Evolutionary conservation across 2,113 vertebrate genomes (phyloP).

Genomic region (Heliornis fulica): DNA sequence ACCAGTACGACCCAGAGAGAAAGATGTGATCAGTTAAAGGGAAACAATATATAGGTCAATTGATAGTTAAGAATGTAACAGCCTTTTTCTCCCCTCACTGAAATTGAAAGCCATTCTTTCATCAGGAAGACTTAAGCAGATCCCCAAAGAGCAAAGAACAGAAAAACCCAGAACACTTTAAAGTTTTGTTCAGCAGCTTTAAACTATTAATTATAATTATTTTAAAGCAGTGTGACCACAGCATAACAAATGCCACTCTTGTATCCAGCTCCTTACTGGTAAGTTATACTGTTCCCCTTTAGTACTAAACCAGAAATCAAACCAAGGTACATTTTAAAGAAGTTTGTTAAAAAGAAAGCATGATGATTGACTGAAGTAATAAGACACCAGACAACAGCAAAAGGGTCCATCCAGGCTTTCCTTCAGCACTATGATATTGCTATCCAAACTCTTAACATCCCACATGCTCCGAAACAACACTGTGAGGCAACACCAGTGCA

Average conservation of each 20-base stretch:
- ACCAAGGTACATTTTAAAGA: constrained; percentile 74
- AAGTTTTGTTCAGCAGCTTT: constrained; percentile 35
- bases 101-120: constrained; percentile 44
- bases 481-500: constrained; percentile 2
- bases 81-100: constrained; percentile 10
- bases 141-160: constrained; percentile 32
- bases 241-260: constrained; percentile 14
- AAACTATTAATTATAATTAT: constrained; percentile 25
- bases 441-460: constrained; percentile 47
- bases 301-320: constrained; percentile 76
- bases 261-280: constrained; percentile 24
- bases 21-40: constrained; percentile 75
- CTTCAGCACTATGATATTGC: constrained; percentile 67
- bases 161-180: background rate
- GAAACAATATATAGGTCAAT: constrained; percentile 77
- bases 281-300: constrained; percentile 82
- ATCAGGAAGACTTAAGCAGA: constrained; percentile 52
- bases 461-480: background rate
- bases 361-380: constrained; percentile 73
- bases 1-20: constrained; percentile 69
- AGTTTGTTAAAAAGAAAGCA: constrained; percentile 77
- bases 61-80: background rate
- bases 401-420: constrained; percentile 83
- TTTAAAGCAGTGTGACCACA: constrained; percentile 35
- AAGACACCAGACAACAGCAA: constrained; percentile 78